phyloP scores from a whole-genome alignment of 2,797 vertebrate genomes.

The Macropodus opercularis region DNA sequence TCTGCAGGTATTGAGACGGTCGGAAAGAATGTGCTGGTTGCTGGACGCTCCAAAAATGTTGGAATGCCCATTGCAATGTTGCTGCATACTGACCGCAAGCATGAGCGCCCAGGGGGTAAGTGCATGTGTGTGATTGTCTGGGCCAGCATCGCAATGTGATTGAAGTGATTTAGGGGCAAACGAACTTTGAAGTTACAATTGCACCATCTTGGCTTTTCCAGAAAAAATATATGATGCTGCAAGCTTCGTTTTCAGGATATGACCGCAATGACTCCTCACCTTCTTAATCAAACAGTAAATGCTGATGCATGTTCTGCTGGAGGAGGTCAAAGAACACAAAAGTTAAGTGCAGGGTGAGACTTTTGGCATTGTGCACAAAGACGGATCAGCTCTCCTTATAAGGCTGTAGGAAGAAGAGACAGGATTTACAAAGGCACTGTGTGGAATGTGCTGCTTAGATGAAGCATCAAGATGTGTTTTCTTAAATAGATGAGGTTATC shows the following conservation, averaged over 20 bases:
- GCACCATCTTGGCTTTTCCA: conserved; percentile 45
- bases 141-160: background rate
- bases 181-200: conserved; percentile 18
- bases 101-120: conserved; percentile 91
- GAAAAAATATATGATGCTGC: background rate
- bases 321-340: conserved; percentile 14
- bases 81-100: conserved; percentile 88
- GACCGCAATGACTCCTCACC: conserved; percentile 9
- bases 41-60: conserved; percentile 92
- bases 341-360: conserved; percentile 23
- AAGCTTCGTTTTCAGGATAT: conserved; percentile 22
- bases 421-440: conserved; percentile 18
- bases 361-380: conserved; percentile 10
- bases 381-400: conserved; percentile 58
- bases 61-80: conserved; percentile 95
- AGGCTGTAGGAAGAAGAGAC: conserved; percentile 59
- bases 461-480: conserved; percentile 45
- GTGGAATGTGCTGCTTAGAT: conserved; percentile 32
- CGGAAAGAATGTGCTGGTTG: conserved; percentile 92
- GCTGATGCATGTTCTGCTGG: conserved; percentile 30
- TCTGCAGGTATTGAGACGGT: conserved; percentile 78
- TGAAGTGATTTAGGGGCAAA: background rate
- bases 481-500: conserved; percentile 17
- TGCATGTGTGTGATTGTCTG: conserved; percentile 12
- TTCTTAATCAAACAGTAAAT: conserved; percentile 38